Percentiles rank a stretch among this genome's conserved stretches.
Conservation (phyloP, 1,140 invertebrate genomes). For the Pissodes strobi region DNA sequence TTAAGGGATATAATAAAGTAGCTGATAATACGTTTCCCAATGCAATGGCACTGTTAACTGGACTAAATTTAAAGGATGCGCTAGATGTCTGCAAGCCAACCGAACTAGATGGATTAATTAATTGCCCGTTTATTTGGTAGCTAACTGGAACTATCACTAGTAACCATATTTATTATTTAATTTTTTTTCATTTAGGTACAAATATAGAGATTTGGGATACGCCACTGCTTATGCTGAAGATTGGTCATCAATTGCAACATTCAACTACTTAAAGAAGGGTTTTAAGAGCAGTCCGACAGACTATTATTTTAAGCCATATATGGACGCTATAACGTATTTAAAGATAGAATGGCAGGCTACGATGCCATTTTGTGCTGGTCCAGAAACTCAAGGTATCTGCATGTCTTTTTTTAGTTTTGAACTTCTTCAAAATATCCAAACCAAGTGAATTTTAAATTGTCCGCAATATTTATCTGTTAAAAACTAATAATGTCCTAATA, state of each 20-base stretch:
- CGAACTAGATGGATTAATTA: constrained; percentile 58
- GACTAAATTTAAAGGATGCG: constrained; percentile 60
- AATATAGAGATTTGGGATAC: constrained; percentile 65
- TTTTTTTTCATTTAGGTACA: constrained; percentile 54
- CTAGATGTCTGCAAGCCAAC: constrained; percentile 61
- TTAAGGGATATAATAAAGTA: constrained; percentile 69
- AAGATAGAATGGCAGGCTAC: constrained; percentile 52
- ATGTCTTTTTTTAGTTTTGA: background rate
- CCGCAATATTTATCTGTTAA: too few relatives aligned
- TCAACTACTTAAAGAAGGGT: constrained; percentile 68
- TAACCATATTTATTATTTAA: too few relatives aligned
- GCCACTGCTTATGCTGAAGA: constrained; percentile 71
- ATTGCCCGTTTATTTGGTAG: constrained; percentile 68
- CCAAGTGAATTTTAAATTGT: too few relatives aligned
- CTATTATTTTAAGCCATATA: constrained; percentile 75
- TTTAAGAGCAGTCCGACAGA: constrained; percentile 73
- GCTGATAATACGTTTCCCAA: constrained; percentile 85
- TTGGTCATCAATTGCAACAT: constrained; percentile 63
- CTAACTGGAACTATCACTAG: too few relatives aligned
- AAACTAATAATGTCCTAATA: too few relatives aligned
- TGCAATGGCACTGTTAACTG: constrained; percentile 76
- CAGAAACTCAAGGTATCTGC: constrained; percentile 47
- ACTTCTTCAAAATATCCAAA: too few relatives aligned
- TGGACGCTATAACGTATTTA: constrained; percentile 63
- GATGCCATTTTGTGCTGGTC: constrained; percentile 62